Conservation (phyloP, 2,797 vertebrate species). For the Staurois parvus region DNA sequence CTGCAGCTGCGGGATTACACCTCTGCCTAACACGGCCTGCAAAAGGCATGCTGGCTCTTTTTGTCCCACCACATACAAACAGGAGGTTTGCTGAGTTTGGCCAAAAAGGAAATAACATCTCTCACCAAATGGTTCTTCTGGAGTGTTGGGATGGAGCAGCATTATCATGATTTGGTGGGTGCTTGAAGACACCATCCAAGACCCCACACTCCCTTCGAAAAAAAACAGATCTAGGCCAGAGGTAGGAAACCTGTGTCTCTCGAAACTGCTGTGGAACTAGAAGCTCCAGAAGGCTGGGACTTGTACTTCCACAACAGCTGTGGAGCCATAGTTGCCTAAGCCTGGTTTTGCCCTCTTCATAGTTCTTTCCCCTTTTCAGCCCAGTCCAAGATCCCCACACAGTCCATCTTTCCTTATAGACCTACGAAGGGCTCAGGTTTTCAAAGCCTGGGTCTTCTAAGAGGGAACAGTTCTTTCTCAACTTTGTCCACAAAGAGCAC, state of each 20-base stretch:
- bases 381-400: not conserved
- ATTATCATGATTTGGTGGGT: conserved; percentile 12
- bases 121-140: conserved; percentile 7
- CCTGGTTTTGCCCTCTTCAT: not conserved
- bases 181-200: not conserved
- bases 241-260: not conserved
- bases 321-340: not conserved
- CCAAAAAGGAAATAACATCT: not conserved
- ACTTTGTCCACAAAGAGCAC: not conserved
- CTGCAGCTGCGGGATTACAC: not conserved
- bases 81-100: not conserved
- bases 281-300: not conserved
- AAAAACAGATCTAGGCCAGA: not conserved
- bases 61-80: conserved; percentile 4
- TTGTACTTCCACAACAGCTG: not conserved
- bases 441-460: not conserved
- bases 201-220: not conserved
- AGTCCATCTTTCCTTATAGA: not conserved
- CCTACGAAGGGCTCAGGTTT: not conserved
- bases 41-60: not conserved
- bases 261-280: not conserved
- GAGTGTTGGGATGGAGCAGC: conserved; percentile 28
- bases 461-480: not conserved
- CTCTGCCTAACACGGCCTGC: not conserved
- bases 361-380: not conserved